phyloP scores from a whole-genome alignment of 1,140 invertebrate species.

The Aphaenogaster floridana region DNA sequence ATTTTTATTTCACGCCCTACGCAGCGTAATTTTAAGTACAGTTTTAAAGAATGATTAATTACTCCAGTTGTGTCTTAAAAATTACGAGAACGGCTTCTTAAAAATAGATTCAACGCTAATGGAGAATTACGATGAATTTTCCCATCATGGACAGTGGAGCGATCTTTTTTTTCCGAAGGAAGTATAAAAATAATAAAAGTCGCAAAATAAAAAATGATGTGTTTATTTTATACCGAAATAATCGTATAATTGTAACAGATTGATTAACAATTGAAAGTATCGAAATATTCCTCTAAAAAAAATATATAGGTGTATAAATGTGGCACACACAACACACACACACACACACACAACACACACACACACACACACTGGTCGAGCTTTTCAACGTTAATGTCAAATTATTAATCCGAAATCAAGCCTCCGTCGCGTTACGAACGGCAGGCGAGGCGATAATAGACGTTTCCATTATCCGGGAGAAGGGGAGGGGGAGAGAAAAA shows the following conservation, averaged over 20 bases:
- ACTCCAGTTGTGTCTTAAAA: conserved; percentile 35
- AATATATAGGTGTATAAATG: background rate
- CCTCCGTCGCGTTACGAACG: background rate
- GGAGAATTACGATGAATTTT: conserved; percentile 42
- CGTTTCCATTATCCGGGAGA: conserved; percentile 19
- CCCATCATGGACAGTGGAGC: background rate
- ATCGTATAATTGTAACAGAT: conserved; percentile 10
- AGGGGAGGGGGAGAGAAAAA: background rate
- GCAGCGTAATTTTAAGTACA: conserved; percentile 36
- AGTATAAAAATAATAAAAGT: background rate
- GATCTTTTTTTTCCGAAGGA: background rate
- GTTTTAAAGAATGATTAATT: conserved; percentile 41
- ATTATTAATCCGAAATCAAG: conserved; percentile 5
- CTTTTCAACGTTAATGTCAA: background rate
- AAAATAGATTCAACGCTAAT: conserved; percentile 56
- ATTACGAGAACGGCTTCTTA: conserved; percentile 34
- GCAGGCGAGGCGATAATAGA: background rate
- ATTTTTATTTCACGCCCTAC: conserved; percentile 13
- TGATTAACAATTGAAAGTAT: background rate
- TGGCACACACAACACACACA: too few species aligned
- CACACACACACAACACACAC: too few species aligned
- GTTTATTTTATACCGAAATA: background rate
- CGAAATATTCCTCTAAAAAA: conserved; percentile 3
- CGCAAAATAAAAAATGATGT: conserved; percentile 6
- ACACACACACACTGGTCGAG: too few species aligned